Base-by-base conservation (phyloP, 2,797 vertebrate species). In the Coilia nasus region DNA sequence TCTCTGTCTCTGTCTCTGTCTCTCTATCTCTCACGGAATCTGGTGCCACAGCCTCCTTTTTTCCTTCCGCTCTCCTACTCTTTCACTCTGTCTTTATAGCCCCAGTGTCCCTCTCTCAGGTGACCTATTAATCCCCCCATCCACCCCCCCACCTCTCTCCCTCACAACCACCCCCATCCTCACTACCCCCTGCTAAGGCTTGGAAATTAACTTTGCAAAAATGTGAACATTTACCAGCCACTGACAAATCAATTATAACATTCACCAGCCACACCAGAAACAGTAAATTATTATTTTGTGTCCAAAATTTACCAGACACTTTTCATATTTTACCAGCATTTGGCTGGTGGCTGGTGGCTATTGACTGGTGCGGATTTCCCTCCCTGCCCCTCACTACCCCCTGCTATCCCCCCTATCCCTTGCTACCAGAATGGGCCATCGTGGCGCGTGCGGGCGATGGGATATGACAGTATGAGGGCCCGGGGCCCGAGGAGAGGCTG, bases 401-500 rank as follows among this genome's bases (percentile, higher is more conserved):
- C 67, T 86, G 89, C 87, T 83, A 23, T 88, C 54, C 84, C 87
- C 84, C 86, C 89, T 90, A 81, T 86, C 67, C 88, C 82, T 60
- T 85, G 88, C 92, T 84, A 90, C 87, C 88, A 88, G 92, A 92
- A 90, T 84, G 91, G 92, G 83, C 91, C 91, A 90, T 93, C 88
- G 88, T 92, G 89, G 90, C 62, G 84, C 83, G 88, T 92, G 91
- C 83, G 83, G 87, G 88, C 91, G 82, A 94, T 94, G 91, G 82
- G 90, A 91, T 93, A 88, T 94, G 94, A 95, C 95, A 95, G 93
- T 92, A 93, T 92, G 91, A 93, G 93, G 93, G 89, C 93, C 92
- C 57, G 89, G 89, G 93, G 92, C 90, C 91, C 87, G 88, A 87
- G 90, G 90, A 93, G 88, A 91, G 90, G 91, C 90, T 91, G 93